These are phyloP conservation scores for Pteropus alecto DNA, from an alignment of 2,113 vertebrate genomes.

Conservation along the genomic window DNA sequence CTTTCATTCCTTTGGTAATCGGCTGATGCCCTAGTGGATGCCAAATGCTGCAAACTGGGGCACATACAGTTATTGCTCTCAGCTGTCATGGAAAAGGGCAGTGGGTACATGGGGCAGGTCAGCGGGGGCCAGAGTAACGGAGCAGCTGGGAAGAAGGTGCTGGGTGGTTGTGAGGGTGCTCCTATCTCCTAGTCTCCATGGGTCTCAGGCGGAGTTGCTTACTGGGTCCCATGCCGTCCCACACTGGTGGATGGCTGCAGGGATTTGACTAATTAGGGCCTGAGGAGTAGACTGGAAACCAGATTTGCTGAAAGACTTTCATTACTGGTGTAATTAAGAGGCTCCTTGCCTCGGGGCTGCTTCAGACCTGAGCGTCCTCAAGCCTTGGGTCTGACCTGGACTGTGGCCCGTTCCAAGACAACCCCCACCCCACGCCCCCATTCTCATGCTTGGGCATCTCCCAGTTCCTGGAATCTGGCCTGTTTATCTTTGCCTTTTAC, in stretches of 20 bases:
- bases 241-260: neutral
- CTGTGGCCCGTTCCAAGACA: neutral
- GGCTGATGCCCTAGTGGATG: neutral
- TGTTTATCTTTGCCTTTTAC: neutral
- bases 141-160: neutral
- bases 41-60: neutral
- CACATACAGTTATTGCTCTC: neutral
- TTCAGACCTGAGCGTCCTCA: conserved; percentile 6
- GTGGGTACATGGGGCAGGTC: neutral
- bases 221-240: neutral
- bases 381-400: conserved; percentile 54
- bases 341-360: neutral
- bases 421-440: too few species aligned
- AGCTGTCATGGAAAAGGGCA: neutral
- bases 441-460: neutral
- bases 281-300: conserved; percentile 17
- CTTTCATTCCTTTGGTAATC: neutral
- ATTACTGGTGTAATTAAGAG: conserved; percentile 45
- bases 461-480: neutral
- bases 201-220: neutral
- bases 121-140: fast-evolving
- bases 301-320: conserved; percentile 52
- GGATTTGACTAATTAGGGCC: conserved; percentile 51
- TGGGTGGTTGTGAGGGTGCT: neutral
- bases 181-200: fast-evolving